These are phyloP conservation scores for Lepidurus couesii DNA, from an alignment of 1,140 invertebrate species.

Conservation along the genomic window DNA sequence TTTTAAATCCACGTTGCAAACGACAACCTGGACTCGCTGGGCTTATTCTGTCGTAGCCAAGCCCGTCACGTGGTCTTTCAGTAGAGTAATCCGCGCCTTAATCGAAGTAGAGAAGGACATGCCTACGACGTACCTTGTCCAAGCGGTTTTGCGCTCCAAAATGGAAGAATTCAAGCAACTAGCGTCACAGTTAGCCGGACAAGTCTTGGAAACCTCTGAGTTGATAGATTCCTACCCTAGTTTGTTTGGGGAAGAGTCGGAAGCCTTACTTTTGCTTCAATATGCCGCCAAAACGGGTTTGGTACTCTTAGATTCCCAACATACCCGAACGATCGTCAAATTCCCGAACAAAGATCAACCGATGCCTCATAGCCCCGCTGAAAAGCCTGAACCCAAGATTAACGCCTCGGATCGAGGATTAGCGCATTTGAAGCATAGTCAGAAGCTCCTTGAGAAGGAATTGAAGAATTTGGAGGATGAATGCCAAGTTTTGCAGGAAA, in stretches of 20 bases:
- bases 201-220: conserved; percentile 32
- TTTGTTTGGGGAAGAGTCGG: conserved; percentile 29
- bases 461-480: conserved; percentile 46
- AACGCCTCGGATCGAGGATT: conserved; percentile 44
- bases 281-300: conserved; percentile 25
- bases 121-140: neutral
- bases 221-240: conserved; percentile 34
- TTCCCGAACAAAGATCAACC: conserved; percentile 28
- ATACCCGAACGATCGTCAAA: conserved; percentile 26
- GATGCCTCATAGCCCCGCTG: neutral
- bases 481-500: conserved; percentile 41
- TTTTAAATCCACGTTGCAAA: neutral
- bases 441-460: conserved; percentile 44
- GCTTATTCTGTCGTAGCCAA: conserved; percentile 18
- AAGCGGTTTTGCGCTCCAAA: conserved; percentile 25
- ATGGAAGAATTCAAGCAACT: neutral
- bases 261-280: conserved; percentile 25
- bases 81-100: conserved; percentile 27
- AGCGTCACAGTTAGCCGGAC: neutral
- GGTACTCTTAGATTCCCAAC: neutral
- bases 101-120: conserved; percentile 13
- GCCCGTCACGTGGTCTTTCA: conserved; percentile 33
- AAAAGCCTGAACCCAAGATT: conserved; percentile 28
- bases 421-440: conserved; percentile 44
- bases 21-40: conserved; percentile 16